Percentiles rank a stretch among this genome's conserved stretches.
phyloP scores from a whole-genome alignment of 1,140 invertebrate genomes.

The Drosophila subobscura region DNA sequence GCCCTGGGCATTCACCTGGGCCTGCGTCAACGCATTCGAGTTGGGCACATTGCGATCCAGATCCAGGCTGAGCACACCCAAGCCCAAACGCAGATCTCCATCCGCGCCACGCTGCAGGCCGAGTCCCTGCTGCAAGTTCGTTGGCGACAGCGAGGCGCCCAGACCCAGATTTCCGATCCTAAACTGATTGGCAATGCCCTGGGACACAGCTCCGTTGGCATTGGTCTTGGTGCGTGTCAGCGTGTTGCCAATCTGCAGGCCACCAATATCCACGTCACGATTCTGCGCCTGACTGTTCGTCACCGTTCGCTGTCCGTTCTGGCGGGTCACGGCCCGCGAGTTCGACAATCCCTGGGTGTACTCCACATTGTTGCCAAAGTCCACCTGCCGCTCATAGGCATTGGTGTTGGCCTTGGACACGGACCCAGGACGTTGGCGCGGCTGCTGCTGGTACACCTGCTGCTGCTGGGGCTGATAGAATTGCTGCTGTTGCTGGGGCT shows the following conservation, averaged over 20 bases:
- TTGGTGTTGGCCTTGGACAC: conserved; percentile 68
- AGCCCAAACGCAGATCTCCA: conserved; percentile 59
- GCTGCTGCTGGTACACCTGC: conserved; percentile 16
- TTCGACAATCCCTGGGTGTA: conserved; percentile 64
- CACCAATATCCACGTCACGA: conserved; percentile 61
- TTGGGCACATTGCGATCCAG: conserved; percentile 55
- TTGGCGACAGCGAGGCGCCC: conserved; percentile 62
- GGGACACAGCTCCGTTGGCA: conserved; percentile 58
- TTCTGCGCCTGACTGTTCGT: conserved; percentile 65
- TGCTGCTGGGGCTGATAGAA: conserved; percentile 12
- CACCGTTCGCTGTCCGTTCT: conserved; percentile 64
- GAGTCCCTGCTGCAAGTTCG: conserved; percentile 70
- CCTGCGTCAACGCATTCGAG: conserved; percentile 54
- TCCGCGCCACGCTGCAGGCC: conserved; percentile 66
- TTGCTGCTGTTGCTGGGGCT: neutral
- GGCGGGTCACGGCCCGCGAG: conserved; percentile 65
- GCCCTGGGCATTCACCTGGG: conserved; percentile 71
- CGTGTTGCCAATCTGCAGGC: conserved; percentile 72
- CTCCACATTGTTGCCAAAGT: conserved; percentile 70
- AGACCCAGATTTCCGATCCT: conserved; percentile 67
- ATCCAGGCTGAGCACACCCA: conserved; percentile 70
- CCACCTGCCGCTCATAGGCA: conserved; percentile 67
- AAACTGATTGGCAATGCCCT: conserved; percentile 68
- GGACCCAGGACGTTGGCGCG: conserved; percentile 49
- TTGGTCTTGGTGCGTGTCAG: conserved; percentile 65